Conservation (phyloP, 2,113 vertebrate genomes). For the Stegostoma tigrinum region DNA sequence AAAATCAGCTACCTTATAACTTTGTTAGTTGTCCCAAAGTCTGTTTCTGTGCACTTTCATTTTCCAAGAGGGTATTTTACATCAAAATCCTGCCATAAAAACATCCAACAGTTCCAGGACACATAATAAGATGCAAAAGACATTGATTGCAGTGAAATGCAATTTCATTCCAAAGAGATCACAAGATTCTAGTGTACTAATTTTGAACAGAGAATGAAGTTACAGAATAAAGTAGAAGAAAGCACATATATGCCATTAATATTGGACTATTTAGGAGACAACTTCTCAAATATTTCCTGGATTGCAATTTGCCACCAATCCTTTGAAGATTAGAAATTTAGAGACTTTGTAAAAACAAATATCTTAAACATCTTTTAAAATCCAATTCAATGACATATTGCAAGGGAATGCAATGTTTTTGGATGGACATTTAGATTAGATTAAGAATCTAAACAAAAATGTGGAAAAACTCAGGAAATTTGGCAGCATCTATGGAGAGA, state of each 20-base stretch:
- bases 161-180: background rate
- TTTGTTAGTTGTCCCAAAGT: background rate
- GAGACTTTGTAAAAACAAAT: background rate
- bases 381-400: background rate
- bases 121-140: background rate
- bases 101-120: background rate
- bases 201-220: too few relatives aligned
- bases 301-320: background rate
- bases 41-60: background rate
- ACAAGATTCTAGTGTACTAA: background rate
- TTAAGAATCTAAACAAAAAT: too few relatives aligned
- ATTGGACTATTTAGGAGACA: too few relatives aligned
- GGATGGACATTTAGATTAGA: too few relatives aligned
- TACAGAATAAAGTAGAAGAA: too few relatives aligned
- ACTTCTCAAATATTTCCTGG: background rate
- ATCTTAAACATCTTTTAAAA: background rate
- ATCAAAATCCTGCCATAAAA: background rate
- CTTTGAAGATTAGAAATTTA: background rate
- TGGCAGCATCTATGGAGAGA: too few relatives aligned
- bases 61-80: background rate
- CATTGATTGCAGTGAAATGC: background rate
- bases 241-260: too few relatives aligned
- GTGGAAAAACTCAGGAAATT: too few relatives aligned
- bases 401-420: background rate
- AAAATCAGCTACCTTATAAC: background rate